Conservation (phyloP, 1,140 invertebrate genomes). For the Cydia fagiglandana region DNA sequence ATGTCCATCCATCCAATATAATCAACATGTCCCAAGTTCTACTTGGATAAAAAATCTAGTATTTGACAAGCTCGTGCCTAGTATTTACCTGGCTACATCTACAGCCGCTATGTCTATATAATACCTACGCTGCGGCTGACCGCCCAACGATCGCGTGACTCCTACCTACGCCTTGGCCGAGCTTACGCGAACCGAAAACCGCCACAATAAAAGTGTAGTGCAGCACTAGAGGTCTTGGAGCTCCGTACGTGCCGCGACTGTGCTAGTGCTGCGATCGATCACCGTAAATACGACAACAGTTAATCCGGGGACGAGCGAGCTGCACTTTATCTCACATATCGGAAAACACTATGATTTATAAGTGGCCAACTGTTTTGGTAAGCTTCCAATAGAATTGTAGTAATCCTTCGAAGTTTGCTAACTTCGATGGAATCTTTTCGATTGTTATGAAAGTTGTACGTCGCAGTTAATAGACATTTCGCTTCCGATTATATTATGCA, state of each 20-base stretch:
- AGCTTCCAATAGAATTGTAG: constrained; percentile 14
- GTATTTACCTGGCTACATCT: too few species aligned
- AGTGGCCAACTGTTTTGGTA: constrained; percentile 20
- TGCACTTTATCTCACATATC: constrained; percentile 38
- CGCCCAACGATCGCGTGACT: not conserved
- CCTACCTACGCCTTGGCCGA: not conserved
- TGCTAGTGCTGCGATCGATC: constrained; percentile 44
- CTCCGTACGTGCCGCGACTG: constrained; percentile 43
- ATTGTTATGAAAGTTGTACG: not conserved
- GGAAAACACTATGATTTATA: constrained; percentile 27
- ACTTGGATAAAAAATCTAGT: not conserved
- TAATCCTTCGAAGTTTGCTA: constrained; percentile 5
- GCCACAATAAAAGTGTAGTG: constrained; percentile 27
- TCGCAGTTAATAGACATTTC: not conserved
- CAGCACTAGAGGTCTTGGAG: constrained; percentile 38
- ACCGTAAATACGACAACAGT: constrained; percentile 47
- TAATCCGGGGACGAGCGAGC: constrained; percentile 42
- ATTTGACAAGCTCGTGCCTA: not conserved
- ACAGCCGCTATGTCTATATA: too few species aligned
- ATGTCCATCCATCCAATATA: too few species aligned
- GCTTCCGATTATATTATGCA: not conserved
- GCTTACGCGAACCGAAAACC: not conserved
- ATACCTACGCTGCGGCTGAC: too few species aligned
- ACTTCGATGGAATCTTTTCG: not conserved
- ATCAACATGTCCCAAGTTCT: too few species aligned